Conservation (phyloP, 1,140 invertebrate species). For the Mesaphorura yosii region DNA sequence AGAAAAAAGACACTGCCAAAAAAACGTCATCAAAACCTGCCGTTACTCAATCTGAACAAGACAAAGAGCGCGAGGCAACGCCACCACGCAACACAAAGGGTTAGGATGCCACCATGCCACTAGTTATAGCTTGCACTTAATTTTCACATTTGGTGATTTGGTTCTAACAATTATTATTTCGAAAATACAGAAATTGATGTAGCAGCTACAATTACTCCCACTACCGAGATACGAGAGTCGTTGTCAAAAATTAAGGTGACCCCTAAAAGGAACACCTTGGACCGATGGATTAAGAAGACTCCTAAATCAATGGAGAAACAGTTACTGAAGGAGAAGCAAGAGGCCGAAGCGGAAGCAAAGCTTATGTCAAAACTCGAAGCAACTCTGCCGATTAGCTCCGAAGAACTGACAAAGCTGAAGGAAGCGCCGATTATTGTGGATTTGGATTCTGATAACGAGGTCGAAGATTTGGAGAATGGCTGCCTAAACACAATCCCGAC, state of each 20-base stretch:
- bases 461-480: background rate
- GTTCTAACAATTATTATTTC: background rate
- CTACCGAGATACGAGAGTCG: background rate
- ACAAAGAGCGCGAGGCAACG: background rate
- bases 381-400: background rate
- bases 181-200: no score
- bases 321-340: background rate
- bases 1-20: background rate
- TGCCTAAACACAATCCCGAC: background rate
- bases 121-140: background rate
- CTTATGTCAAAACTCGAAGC: background rate
- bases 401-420: slow-evolving; percentile 4
- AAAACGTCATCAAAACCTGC: background rate
- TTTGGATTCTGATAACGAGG: slow-evolving; percentile 3
- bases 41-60: background rate
- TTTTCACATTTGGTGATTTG: background rate
- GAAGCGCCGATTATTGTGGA: slow-evolving; percentile 9
- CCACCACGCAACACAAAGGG: background rate
- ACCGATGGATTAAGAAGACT: slow-evolving; percentile 5
- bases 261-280: slow-evolving; percentile 13
- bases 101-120: no score
- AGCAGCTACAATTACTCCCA: background rate
- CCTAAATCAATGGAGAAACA: slow-evolving; percentile 2
- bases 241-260: background rate
- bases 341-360: background rate